Evolutionary conservation across 2,888 invertebrate genomes (phyloP).

Genomic region (Ellobium chinense): DNA sequence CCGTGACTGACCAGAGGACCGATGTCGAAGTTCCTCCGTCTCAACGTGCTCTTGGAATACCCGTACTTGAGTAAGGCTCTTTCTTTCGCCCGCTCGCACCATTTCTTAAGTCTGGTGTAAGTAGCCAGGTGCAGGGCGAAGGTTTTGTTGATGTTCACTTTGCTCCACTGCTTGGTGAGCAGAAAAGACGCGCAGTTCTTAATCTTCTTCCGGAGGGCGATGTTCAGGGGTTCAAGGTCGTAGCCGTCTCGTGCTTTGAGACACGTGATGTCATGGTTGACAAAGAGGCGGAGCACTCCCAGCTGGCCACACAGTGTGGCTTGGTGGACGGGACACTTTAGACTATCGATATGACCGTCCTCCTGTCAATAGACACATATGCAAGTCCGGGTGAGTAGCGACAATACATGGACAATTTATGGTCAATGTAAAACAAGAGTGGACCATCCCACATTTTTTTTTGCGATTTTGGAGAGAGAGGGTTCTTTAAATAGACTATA

Average conservation of each 20-base stretch:
- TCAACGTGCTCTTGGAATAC: constrained; percentile 54
- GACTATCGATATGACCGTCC: constrained; percentile 69
- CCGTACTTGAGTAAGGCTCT: constrained; percentile 69
- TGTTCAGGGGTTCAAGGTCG: constrained; percentile 73
- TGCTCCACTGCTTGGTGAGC: constrained; percentile 78
- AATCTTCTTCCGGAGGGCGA: constrained; percentile 73
- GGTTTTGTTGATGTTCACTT: constrained; percentile 68
- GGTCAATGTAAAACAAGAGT: no score
- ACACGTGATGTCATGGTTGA: constrained; percentile 73
- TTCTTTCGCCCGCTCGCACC: constrained; percentile 76
- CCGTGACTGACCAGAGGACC: constrained; percentile 72
- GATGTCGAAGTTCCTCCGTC: constrained; percentile 57
- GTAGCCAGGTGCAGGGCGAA: constrained; percentile 64
- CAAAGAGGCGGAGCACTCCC: constrained; percentile 64
- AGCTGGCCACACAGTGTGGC: constrained; percentile 74
- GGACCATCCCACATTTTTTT: no score
- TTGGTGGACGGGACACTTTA: constrained; percentile 74
- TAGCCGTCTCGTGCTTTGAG: constrained; percentile 75
- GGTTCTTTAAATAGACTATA: no score
- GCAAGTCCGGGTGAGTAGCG: no score
- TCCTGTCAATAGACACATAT: no score
- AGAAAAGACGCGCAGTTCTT: constrained; percentile 77
- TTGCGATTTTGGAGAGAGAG: no score
- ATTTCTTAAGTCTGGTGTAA: constrained; percentile 70
- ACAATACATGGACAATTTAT: no score